Evolutionary conservation across 2,888 invertebrate genomes (phyloP).

Genomic region (Limenitis arthemis): DNA sequence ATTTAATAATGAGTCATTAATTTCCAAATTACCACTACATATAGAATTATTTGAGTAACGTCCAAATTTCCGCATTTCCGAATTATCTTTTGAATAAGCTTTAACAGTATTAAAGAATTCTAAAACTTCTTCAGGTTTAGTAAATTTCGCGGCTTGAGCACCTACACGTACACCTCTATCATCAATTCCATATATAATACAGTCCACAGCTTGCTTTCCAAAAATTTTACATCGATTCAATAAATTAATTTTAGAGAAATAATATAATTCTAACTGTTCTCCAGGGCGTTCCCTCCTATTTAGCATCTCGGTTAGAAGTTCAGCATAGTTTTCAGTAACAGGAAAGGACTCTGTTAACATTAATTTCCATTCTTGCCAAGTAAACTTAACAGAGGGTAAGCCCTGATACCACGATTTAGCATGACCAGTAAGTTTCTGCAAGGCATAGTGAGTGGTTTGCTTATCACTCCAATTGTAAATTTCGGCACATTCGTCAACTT

Average conservation of each 20-base stretch:
- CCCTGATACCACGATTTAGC: constrained; percentile 22
- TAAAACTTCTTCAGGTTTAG: neutral
- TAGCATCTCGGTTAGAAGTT: constrained; percentile 22
- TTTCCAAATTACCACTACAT: neutral
- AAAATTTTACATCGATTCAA: too few species aligned
- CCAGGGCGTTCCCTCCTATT: constrained; percentile 4
- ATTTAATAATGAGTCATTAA: neutral
- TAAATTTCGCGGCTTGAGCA: neutral
- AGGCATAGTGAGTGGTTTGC: constrained; percentile 16
- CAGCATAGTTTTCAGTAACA: neutral
- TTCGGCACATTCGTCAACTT: constrained; percentile 18
- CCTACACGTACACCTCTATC: constrained; percentile 13
- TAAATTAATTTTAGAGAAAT: constrained; percentile 20
- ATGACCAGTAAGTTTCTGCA: constrained; percentile 19
- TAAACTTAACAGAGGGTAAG: constrained; percentile 12
- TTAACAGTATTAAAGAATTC: neutral
- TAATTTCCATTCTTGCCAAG: constrained; percentile 22
- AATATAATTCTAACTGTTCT: too few species aligned
- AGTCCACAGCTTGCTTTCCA: constrained; percentile 17
- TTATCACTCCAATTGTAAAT: constrained; percentile 18
- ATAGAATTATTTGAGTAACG: neutral
- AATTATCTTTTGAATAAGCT: neutral
- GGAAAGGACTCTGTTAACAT: neutral
- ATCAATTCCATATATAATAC: constrained; percentile 16
- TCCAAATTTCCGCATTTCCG: too few species aligned